A percentile compares a stretch with the other conserved stretches of the same genome.
phyloP scores from a whole-genome alignment of 2,888 invertebrate species.

The Scaptomyza parva region DNA sequence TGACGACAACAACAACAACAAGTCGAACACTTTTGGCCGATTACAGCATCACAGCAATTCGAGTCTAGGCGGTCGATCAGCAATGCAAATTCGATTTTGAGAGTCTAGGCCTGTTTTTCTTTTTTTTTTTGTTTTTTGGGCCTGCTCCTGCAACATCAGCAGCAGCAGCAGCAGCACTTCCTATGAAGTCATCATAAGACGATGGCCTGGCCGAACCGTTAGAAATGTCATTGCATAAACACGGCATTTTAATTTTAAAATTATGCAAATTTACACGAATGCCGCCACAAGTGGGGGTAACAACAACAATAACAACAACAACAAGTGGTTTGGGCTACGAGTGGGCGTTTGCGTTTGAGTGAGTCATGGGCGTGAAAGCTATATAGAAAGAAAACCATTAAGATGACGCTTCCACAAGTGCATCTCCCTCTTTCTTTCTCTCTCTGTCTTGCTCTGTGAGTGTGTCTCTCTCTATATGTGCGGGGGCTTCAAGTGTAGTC shows the following conservation, averaged over 20 bases:
- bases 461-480: constrained; percentile 5
- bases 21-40: constrained; percentile 38
- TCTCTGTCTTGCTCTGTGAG: background rate
- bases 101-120: too few species aligned
- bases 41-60: constrained; percentile 25
- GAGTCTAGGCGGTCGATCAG: constrained; percentile 34
- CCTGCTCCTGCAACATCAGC: background rate
- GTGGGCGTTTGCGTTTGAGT: constrained; percentile 70
- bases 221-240: constrained; percentile 76
- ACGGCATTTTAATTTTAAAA: constrained; percentile 72
- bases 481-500: constrained; percentile 57
- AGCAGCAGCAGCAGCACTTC: constrained; percentile 17
- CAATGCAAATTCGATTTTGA: constrained; percentile 65
- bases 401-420: constrained; percentile 20
- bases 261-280: constrained; percentile 67
- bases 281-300: constrained; percentile 10
- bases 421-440: constrained; percentile 1
- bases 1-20: background rate
- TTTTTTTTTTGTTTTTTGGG: constrained; percentile 10
- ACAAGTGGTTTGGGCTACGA: constrained; percentile 34
- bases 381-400: constrained; percentile 50
- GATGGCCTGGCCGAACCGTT: constrained; percentile 52
- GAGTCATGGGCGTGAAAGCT: constrained; percentile 62
- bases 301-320: constrained; percentile 21
- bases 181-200: constrained; percentile 70